Conservation (phyloP, 2,113 vertebrate species). For the Candoia aspera region DNA sequence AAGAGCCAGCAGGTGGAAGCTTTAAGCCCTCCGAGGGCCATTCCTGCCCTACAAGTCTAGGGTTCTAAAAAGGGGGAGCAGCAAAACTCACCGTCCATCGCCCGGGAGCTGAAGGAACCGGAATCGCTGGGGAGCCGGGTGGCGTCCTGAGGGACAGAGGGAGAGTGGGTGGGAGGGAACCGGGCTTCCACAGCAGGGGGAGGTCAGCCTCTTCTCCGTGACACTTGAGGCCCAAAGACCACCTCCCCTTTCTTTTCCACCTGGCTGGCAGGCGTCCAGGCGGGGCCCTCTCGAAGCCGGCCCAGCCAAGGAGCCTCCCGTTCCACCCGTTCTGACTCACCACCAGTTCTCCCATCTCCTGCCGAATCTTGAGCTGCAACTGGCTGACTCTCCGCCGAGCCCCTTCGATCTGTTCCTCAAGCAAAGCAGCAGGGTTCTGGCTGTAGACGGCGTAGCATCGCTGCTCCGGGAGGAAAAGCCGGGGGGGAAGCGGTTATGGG, state of each 20-base stretch:
- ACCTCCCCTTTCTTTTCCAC: background rate
- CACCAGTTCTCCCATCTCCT: conserved; percentile 74
- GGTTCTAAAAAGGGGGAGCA: background rate
- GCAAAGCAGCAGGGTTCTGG: conserved; percentile 74
- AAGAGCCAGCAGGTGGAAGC: background rate
- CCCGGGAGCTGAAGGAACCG: conserved; percentile 13
- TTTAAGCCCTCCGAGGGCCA: background rate
- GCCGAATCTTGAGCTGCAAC: conserved; percentile 87
- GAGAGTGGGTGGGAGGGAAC: background rate
- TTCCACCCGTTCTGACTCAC: conserved; percentile 44
- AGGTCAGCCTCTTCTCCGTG: background rate
- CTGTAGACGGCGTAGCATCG: conserved; percentile 77
- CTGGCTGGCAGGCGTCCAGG: background rate
- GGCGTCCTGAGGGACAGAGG: conserved; percentile 55
- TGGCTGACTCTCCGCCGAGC: conserved; percentile 85
- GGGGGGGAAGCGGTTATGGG: background rate
- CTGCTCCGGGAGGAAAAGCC: conserved; percentile 59
- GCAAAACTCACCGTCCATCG: conserved; percentile 63
- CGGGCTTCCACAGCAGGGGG: background rate
- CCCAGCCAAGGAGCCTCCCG: background rate
- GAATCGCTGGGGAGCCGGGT: conserved; percentile 41
- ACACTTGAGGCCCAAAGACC: background rate
- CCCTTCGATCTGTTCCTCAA: conserved; percentile 88
- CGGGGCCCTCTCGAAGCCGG: background rate
- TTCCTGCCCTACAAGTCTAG: background rate